Percentiles rank a stretch among this genome's conserved stretches.
phyloP scores from a whole-genome alignment of 2,888 invertebrate genomes.

The Ormyrus labotus region DNA sequence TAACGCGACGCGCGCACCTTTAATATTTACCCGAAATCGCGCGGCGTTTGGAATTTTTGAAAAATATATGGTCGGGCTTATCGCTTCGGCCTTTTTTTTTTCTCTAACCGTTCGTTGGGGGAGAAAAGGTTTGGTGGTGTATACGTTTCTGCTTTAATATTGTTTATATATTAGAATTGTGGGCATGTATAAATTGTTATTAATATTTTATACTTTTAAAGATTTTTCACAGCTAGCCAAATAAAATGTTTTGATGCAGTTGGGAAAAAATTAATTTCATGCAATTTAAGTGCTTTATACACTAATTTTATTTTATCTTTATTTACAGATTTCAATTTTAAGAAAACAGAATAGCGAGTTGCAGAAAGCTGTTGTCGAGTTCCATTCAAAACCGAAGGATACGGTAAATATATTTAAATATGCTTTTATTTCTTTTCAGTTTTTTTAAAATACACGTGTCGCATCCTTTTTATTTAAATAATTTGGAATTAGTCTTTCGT shows the following conservation, averaged over 20 bases:
- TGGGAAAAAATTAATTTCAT: too few relatives aligned
- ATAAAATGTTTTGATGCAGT: too few relatives aligned
- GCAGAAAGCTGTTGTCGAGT: constrained; percentile 70
- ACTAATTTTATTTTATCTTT: background rate
- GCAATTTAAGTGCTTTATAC: too few relatives aligned
- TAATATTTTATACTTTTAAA: too few relatives aligned
- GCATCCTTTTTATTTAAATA: background rate
- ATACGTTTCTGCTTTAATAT: too few relatives aligned
- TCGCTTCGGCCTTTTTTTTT: too few relatives aligned
- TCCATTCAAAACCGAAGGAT: constrained; percentile 67
- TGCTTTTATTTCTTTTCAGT: background rate
- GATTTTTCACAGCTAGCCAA: too few relatives aligned
- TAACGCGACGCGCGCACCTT: background rate
- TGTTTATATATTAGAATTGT: too few relatives aligned
- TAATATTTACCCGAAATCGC: constrained; percentile 36
- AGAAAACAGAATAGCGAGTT: constrained; percentile 71
- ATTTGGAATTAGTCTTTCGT: background rate
- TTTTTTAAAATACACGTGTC: background rate
- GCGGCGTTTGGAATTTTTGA: constrained; percentile 22
- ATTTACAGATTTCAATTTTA: constrained; percentile 70
- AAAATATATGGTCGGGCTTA: background rate
- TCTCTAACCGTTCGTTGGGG: too few relatives aligned
- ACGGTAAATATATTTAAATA: constrained; percentile 64
- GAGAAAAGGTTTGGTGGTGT: too few relatives aligned
- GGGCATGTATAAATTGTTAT: too few relatives aligned